phyloP scores from a whole-genome alignment of 1,140 invertebrate genomes.

The Muscidifurax raptorellus region DNA sequence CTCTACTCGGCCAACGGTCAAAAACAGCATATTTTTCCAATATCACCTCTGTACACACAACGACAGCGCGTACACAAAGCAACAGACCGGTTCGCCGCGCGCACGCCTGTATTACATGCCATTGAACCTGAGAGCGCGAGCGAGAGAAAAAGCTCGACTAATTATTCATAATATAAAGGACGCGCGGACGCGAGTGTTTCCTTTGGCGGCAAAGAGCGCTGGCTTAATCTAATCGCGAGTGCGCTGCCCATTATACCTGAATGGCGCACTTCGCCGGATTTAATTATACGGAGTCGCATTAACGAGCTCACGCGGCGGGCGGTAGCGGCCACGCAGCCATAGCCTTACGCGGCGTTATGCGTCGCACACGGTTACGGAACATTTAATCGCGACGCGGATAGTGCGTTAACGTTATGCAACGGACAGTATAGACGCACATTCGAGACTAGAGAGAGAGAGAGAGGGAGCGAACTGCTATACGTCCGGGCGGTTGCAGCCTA shows the following conservation, averaged over 20 bases:
- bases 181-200: neutral
- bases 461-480: neutral
- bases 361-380: slow-evolving; percentile 32
- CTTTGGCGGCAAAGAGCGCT: neutral
- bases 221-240: slow-evolving; percentile 44
- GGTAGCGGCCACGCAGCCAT: too few species aligned
- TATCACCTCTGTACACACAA: neutral
- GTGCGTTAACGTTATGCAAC: slow-evolving; percentile 32
- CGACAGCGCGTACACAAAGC: neutral
- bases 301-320: slow-evolving; percentile 21
- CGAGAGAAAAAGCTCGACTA: neutral
- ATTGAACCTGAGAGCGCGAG: slow-evolving; percentile 11
- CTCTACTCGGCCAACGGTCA: neutral
- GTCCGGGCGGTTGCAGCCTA: neutral
- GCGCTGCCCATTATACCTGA: slow-evolving; percentile 8
- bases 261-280: slow-evolving; percentile 36
- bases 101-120: too few species aligned
- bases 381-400: slow-evolving; percentile 36
- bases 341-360: slow-evolving; percentile 14
- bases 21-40: neutral
- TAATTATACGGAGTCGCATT: slow-evolving; percentile 43
- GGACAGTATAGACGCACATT: neutral
- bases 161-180: slow-evolving; percentile 19
- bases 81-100: neutral
- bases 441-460: neutral